phyloP scores from a whole-genome alignment of 1,140 invertebrate species.

The Euwallacea similis region DNA sequence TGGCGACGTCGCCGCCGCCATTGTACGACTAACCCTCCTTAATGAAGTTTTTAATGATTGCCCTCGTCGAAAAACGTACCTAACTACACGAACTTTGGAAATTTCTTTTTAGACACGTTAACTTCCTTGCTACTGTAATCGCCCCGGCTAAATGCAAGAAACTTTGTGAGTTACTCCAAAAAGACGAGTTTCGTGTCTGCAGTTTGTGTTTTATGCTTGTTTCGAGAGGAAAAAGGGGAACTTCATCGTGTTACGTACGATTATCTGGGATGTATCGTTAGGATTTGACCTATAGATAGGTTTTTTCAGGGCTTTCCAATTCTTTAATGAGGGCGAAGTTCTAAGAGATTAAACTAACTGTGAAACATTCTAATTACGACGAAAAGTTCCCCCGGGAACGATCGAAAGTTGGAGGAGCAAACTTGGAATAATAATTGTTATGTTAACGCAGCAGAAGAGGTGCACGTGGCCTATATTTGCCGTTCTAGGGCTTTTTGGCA shows the following conservation, averaged over 20 bases:
- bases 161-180: conserved; percentile 24
- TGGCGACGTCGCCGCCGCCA: too few relatives aligned
- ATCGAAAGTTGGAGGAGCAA: not conserved
- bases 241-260: too few relatives aligned
- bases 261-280: too few relatives aligned
- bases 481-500: not conserved
- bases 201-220: conserved; percentile 33
- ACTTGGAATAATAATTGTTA: conserved; percentile 1
- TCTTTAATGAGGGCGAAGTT: not conserved
- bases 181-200: conserved; percentile 26
- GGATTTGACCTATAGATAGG: too few relatives aligned
- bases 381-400: not conserved
- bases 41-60: conserved; percentile 34
- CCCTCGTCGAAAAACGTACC: conserved; percentile 20
- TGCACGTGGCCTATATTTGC: not conserved
- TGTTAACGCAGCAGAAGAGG: not conserved
- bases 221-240: conserved; percentile 14
- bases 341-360: not conserved
- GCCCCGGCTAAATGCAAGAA: conserved; percentile 30
- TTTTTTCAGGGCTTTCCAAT: not conserved
- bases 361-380: not conserved
- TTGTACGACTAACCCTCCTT: conserved; percentile 2
- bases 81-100: conserved; percentile 18
- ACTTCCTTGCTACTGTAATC: conserved; percentile 27
- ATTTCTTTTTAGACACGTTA: conserved; percentile 32